Base-by-base conservation (phyloP, 1,140 invertebrate genomes). In the Conus betulinus region DNA sequence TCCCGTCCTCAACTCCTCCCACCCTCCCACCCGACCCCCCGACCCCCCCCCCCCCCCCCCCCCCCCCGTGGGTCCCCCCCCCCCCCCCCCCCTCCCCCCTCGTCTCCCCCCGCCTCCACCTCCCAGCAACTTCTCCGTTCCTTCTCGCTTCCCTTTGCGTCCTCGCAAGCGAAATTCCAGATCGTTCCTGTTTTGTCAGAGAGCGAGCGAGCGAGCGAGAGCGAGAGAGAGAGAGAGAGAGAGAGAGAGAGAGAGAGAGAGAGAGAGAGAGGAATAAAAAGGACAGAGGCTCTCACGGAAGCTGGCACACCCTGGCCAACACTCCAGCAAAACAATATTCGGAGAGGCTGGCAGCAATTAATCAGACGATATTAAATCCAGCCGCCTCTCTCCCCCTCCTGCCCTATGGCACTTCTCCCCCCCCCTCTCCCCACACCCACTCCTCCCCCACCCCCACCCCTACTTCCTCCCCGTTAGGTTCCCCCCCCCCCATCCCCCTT, bases 291-390 rank as follows among this genome's bases (percentile, higher is more conserved):
- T 60, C 57, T 60, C 57, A 15, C 57, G 17, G 23, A 71, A 23
- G 67, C 13, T 20, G 67, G 7, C 0, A 3, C 0, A 0, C 6
- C 17, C 4, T n/a, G 67, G 67, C 13, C 67, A 71, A 71, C 67
- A 71, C 67, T 71, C 67, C 13, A n/a, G 17, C 23, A 71, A 71
- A 71, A 71, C 67, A 71, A 71, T 71, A 71, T 71, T 71, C 23
- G 11, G 67, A 20, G 17, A 71, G 67, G 17, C 23, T 20, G 67
- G 17, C 17, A 71, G 67, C 67, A 71, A 71, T 71, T 71, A 71
- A 71, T 71, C 67, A 71, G 67, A 71, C 67, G 67, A 71, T 71
- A 71, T 71, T 71, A 52, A 57, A 84, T 84, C 27, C 52, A 52
- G 82, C 20, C 23, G n/a, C 1, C 53, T 39, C 51, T 76, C 39